Percentiles rank a stretch among this genome's conserved stretches.
Conservation (phyloP, 2,888 invertebrate genomes). For the Melolontha melolontha region DNA sequence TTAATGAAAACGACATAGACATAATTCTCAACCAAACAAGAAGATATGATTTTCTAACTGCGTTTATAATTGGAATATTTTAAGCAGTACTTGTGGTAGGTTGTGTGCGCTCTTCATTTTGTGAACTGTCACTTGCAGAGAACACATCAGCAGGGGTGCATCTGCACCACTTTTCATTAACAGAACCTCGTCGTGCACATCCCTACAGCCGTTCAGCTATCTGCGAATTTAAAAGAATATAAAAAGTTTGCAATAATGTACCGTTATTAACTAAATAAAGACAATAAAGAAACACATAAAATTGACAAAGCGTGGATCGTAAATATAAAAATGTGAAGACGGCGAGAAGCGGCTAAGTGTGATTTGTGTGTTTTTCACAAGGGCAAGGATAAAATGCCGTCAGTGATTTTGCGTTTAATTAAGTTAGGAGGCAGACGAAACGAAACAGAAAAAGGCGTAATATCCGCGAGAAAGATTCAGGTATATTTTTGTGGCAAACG, state of each 20-base stretch:
- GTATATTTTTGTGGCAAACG: slow-evolving; percentile 42
- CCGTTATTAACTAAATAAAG: background rate
- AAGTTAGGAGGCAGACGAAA: slow-evolving; percentile 33
- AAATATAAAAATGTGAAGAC: slow-evolving; percentile 10
- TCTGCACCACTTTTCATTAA: slow-evolving; percentile 50
- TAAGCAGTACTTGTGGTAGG: slow-evolving; percentile 53
- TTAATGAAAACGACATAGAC: slow-evolving; percentile 12
- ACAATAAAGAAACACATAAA: slow-evolving; percentile 2
- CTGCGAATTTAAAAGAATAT: too few species aligned
- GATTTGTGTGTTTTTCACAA: slow-evolving; percentile 23
- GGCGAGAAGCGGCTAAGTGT: slow-evolving; percentile 9
- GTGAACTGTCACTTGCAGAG: slow-evolving; percentile 55
- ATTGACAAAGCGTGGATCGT: slow-evolving; percentile 8
- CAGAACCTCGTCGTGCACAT: slow-evolving; percentile 41
- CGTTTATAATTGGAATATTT: slow-evolving; percentile 51
- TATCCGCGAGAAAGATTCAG: slow-evolving; percentile 37
- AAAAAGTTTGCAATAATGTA: too few species aligned
- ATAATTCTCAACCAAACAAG: slow-evolving; percentile 9
- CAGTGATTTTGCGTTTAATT: slow-evolving; percentile 33
- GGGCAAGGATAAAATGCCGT: slow-evolving; percentile 12
- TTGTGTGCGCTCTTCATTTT: slow-evolving; percentile 55
- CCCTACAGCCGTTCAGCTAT: slow-evolving; percentile 21
- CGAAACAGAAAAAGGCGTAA: slow-evolving; percentile 34
- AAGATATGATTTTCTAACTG: slow-evolving; percentile 22
- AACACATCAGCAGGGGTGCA: slow-evolving; percentile 50